Percentiles rank a stretch among this genome's conserved stretches.
Conservation (phyloP, 2,888 invertebrate genomes). For the Diarsia mendica region DNA sequence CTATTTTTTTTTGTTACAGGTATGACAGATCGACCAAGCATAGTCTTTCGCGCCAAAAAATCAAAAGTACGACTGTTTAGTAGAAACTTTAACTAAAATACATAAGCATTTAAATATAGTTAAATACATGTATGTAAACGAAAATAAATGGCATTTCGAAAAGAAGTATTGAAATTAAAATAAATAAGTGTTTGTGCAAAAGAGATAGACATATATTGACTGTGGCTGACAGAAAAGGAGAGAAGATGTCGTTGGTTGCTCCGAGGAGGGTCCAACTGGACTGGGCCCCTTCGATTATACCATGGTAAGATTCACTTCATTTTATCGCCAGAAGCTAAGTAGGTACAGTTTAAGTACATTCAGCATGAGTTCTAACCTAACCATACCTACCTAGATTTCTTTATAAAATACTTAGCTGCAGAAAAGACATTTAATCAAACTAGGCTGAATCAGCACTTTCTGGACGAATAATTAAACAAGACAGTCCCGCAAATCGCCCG, state of each 20-base stretch:
- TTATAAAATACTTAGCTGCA: too few relatives aligned
- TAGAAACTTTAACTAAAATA: conserved; percentile 33
- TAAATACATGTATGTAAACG: conserved; percentile 13
- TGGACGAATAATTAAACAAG: too few relatives aligned
- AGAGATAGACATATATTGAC: conserved; percentile 49
- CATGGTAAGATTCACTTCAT: conserved; percentile 77
- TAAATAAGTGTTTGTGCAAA: conserved; percentile 42
- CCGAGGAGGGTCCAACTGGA: conserved; percentile 85
- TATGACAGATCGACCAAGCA: conserved; percentile 50
- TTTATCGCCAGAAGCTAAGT: too few relatives aligned
- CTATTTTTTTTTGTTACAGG: conserved; percentile 57
- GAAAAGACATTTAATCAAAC: too few relatives aligned
- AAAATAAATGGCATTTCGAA: conserved; percentile 56
- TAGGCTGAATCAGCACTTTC: too few relatives aligned
- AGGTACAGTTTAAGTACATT: too few relatives aligned
- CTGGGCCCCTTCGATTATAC: conserved; percentile 85
- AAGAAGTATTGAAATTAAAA: background rate
- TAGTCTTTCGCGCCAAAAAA: conserved; percentile 42
- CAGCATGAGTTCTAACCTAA: too few relatives aligned
- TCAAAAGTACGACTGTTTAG: conserved; percentile 24
- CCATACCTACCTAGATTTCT: too few relatives aligned
- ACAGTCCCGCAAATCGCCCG: too few relatives aligned
- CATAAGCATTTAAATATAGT: conserved; percentile 8
- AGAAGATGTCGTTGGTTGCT: conserved; percentile 85
- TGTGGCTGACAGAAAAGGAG: conserved; percentile 70